These are phyloP conservation scores for Dendrocincla tyrannina DNA, from an alignment of 2,797 vertebrate genomes.

Conservation along the genomic window DNA sequence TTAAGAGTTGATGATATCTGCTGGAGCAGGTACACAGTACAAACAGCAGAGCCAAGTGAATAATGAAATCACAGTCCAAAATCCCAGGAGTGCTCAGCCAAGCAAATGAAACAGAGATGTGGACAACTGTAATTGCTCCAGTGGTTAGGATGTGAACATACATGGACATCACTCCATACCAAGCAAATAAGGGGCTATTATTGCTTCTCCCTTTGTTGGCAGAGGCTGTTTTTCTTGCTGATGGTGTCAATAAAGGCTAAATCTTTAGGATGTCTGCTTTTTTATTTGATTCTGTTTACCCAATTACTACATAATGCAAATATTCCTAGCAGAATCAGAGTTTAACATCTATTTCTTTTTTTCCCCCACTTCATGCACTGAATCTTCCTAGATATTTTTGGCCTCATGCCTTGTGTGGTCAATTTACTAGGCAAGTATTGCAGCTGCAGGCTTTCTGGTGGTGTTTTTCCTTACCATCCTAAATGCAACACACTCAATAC, in stretches of 20 bases:
- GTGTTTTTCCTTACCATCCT: neutral
- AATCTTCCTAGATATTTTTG: neutral
- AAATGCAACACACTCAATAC: neutral
- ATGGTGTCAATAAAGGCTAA: neutral
- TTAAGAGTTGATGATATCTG: constrained; percentile 17
- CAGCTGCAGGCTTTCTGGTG: neutral
- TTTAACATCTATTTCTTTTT: neutral
- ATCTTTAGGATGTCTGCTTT: neutral
- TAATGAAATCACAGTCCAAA: constrained; percentile 7
- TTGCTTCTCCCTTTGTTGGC: neutral
- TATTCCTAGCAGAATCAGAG: neutral
- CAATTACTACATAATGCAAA: neutral
- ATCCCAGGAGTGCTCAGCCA: constrained; percentile 5
- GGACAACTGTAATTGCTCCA: neutral
- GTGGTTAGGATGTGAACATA: neutral
- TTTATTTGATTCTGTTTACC: neutral
- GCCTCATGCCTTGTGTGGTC: neutral
- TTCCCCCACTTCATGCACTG: neutral
- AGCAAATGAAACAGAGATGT: neutral
- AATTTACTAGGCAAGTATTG: neutral
- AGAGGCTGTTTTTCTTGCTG: neutral
- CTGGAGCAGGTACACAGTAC: constrained; percentile 11
- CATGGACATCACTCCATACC: neutral
- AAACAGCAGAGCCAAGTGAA: neutral
- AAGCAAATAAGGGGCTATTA: neutral